Evolutionary conservation across 2,888 invertebrate species (phyloP).

Genomic region (Dasypolia templi): DNA sequence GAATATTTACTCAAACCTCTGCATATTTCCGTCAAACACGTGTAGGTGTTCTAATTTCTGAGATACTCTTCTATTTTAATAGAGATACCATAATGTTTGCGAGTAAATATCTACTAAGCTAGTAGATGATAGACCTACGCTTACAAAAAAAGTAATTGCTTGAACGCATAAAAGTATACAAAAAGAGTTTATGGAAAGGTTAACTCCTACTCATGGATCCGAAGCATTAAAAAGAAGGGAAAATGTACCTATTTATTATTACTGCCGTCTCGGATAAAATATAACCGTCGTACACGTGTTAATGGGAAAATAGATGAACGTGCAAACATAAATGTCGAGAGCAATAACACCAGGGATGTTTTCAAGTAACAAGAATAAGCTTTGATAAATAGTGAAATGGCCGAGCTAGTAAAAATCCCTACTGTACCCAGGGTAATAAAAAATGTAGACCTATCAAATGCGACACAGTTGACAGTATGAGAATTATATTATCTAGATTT

Average conservation of each 20-base stretch:
- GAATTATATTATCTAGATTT: neutral
- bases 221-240: slow-evolving; percentile 9
- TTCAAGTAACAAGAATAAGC: slow-evolving; percentile 6
- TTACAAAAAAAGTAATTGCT: neutral
- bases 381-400: neutral
- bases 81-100: neutral
- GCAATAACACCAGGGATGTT: neutral
- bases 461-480: neutral
- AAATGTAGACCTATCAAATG: neutral
- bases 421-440: neutral
- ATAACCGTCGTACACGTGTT: slow-evolving; percentile 1
- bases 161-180: neutral
- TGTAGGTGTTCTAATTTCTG: neutral
- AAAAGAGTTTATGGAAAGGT: slow-evolving; percentile 4
- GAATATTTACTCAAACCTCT: slow-evolving; percentile 2
- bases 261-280: slow-evolving; percentile 22
- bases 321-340: slow-evolving; percentile 13
- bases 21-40: neutral
- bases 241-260: slow-evolving; percentile 7
- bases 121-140: neutral
- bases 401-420: neutral
- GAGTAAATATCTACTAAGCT: neutral
- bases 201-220: neutral
- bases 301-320: slow-evolving; percentile 23
- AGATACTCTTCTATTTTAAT: neutral